Conservation (phyloP, 2,113 vertebrate species). For the Hippocampus comes region DNA sequence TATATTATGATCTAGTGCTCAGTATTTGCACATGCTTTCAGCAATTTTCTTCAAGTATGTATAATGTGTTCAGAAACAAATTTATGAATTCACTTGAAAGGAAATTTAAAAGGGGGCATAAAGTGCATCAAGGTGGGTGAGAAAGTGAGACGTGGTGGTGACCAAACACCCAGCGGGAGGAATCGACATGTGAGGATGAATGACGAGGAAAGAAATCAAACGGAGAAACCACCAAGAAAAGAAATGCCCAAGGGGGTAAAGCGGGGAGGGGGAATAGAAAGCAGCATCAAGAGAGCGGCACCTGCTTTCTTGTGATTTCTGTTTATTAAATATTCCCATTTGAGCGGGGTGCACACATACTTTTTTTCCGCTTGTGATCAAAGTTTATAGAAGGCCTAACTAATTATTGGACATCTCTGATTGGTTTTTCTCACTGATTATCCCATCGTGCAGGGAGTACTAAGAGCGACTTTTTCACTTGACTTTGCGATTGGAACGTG, state of each 20-base stretch:
- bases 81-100: neutral
- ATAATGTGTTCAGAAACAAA: neutral
- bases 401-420: neutral
- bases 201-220: constrained; percentile 31
- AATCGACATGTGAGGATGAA: constrained; percentile 35
- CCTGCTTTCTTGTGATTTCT: constrained; percentile 1
- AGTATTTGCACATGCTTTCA: no score
- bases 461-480: no score
- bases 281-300: neutral
- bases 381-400: neutral
- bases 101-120: neutral
- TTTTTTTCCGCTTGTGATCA: neutral
- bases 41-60: neutral
- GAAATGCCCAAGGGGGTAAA: constrained; percentile 4
- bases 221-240: constrained; percentile 12
- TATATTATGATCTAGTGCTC: no score
- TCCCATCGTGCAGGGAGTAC: no score
- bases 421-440: neutral
- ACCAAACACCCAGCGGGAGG: neutral
- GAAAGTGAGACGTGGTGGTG: neutral
- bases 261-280: constrained; percentile 15
- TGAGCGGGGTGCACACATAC: neutral
- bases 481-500: no score
- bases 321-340: neutral
- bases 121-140: neutral